These are phyloP conservation scores for Pseudachorutes palmiensis DNA, from an alignment of 1,140 invertebrate genomes.

Conservation along the genomic window DNA sequence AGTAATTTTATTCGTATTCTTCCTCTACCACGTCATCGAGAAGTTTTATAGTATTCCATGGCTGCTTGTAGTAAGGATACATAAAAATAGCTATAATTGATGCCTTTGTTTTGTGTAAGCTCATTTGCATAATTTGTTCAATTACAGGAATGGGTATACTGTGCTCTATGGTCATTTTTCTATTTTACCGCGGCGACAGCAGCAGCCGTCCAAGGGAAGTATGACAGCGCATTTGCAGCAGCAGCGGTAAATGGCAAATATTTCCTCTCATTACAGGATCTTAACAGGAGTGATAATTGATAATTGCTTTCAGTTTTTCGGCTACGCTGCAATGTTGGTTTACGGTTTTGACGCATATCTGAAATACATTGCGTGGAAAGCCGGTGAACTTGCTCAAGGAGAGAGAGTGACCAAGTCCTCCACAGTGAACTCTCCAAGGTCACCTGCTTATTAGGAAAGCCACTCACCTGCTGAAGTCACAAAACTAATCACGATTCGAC, in stretches of 20 bases:
- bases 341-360: constrained; percentile 69
- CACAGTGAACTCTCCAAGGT: constrained; percentile 42
- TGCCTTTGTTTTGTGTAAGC: not conserved
- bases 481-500: too few relatives aligned
- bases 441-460: constrained; percentile 2
- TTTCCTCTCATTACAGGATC: not conserved
- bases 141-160: constrained; percentile 61
- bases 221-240: constrained; percentile 50
- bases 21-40: constrained; percentile 76
- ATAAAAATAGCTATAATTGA: not conserved
- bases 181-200: constrained; percentile 61
- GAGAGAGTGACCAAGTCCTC: constrained; percentile 56
- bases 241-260: constrained; percentile 53
- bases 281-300: constrained; percentile 9
- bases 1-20: constrained; percentile 66
- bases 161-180: constrained; percentile 58
- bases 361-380: constrained; percentile 57
- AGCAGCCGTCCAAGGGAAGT: constrained; percentile 47
- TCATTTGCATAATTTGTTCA: too few relatives aligned
- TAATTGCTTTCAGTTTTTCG: constrained; percentile 62
- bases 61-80: constrained; percentile 64
- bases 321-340: constrained; percentile 62
- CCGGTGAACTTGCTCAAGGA: constrained; percentile 64
- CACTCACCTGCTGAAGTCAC: constrained; percentile 7
- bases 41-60: constrained; percentile 77